Conservation (phyloP, 2,797 vertebrate species). For the Rhinogobio ventralis region DNA sequence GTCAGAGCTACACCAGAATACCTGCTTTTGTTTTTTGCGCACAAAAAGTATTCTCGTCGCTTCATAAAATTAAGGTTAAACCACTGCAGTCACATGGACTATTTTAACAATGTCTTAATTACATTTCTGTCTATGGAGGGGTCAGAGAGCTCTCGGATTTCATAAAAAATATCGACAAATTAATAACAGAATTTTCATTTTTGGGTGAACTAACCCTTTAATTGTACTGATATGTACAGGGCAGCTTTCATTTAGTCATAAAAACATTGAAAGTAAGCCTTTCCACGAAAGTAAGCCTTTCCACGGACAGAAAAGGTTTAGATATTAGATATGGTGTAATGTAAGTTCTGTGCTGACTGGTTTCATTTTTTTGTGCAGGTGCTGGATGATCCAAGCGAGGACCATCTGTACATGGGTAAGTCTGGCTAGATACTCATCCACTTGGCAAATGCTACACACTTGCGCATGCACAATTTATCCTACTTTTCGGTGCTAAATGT, state of each 20-base stretch:
- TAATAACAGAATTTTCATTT: too few species aligned
- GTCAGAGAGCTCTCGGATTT: too few species aligned
- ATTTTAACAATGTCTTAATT: too few species aligned
- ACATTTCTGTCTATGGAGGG: too few species aligned
- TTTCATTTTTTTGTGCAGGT: constrained; percentile 80
- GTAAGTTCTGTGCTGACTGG: not conserved
- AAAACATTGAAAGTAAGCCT: not conserved
- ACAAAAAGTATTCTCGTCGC: too few species aligned
- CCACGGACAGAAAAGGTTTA: too few species aligned
- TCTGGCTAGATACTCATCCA: constrained; percentile 51
- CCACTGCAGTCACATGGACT: too few species aligned
- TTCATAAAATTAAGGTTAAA: too few species aligned
- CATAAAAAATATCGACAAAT: too few species aligned
- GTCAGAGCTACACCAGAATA: too few species aligned
- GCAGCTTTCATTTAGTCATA: not conserved
- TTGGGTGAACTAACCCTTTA: too few species aligned
- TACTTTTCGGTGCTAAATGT: not conserved
- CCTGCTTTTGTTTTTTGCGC: too few species aligned
- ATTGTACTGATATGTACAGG: not conserved
- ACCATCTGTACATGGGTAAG: constrained; percentile 99
- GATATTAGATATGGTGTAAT: not conserved
- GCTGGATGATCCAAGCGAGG: constrained; percentile 96
- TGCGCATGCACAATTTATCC: not conserved
- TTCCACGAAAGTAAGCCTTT: not conserved
- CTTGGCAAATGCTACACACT: constrained; percentile 2